A percentile compares a stretch with the other conserved stretches of the same genome.
phyloP scores from a whole-genome alignment of 2,113 vertebrate species.

The Menidia beryllina region DNA sequence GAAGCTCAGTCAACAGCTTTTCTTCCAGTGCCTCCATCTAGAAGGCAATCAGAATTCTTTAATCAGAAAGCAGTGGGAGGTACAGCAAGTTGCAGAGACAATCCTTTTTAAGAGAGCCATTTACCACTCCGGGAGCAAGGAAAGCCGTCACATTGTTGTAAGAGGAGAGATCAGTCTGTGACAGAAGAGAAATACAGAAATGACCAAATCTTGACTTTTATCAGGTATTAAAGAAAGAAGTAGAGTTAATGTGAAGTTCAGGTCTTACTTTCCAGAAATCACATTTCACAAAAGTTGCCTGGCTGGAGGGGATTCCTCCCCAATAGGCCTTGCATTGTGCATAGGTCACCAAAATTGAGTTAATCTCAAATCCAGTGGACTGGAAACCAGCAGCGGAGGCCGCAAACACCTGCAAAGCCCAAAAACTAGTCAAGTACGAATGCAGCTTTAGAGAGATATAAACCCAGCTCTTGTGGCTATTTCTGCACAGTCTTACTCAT shows the following conservation, averaged over 20 bases:
- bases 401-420: constrained; percentile 76
- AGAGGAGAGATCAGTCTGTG: constrained; percentile 78
- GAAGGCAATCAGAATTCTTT: constrained; percentile 7
- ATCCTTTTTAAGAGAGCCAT: constrained; percentile 1
- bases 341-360: constrained; percentile 77
- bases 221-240: neutral
- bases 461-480: neutral
- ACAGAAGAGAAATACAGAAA: constrained; percentile 13
- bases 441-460: too few relatives aligned
- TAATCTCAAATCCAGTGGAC: constrained; percentile 84
- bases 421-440: too few relatives aligned
- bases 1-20: constrained; percentile 79
- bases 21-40: constrained; percentile 79
- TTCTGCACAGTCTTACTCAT: neutral
- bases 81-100: neutral
- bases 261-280: constrained; percentile 81
- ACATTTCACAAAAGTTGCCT: constrained; percentile 76
- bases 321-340: constrained; percentile 70
- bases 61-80: constrained; percentile 3
- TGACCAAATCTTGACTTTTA: neutral
- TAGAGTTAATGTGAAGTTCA: neutral
- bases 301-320: constrained; percentile 62
- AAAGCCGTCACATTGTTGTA: constrained; percentile 83
- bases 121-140: constrained; percentile 81
- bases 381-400: constrained; percentile 77